Percentiles rank a stretch among this genome's conserved stretches.
Evolutionary conservation across 2,113 vertebrate species (phyloP).

Genomic region (Dinomys branickii): DNA sequence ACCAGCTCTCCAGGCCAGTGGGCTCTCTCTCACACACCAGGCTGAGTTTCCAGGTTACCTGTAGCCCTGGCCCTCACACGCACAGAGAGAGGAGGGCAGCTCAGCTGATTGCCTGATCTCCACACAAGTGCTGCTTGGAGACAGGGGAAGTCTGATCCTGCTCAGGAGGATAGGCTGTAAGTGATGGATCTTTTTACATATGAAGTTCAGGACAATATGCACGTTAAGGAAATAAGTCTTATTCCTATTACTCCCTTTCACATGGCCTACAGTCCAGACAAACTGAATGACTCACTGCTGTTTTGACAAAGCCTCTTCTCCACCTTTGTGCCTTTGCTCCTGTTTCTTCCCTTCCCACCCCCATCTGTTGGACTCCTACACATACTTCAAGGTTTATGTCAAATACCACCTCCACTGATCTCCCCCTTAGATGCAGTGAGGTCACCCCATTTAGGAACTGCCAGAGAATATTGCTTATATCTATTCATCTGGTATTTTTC

Average conservation of each 20-base stretch:
- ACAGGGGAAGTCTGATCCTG: neutral
- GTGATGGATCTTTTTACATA: constrained; percentile 4
- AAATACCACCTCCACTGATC: neutral
- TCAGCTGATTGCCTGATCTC: neutral
- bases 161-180: neutral
- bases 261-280: constrained; percentile 14
- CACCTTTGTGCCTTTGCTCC: constrained; percentile 17
- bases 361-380: constrained; percentile 46
- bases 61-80: neutral
- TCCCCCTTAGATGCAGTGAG: neutral
- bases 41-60: neutral
- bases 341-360: neutral
- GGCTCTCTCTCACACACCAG: neutral
- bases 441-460: neutral
- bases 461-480: neutral
- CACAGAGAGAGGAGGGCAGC: neutral
- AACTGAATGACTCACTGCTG: constrained; percentile 15
- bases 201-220: constrained; percentile 35
- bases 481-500: neutral
- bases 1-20: neutral
- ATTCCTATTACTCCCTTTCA: constrained; percentile 16
- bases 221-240: constrained; percentile 44
- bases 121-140: neutral
- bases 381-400: constrained; percentile 46
- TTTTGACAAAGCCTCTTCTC: neutral